These are phyloP conservation scores for Rugalucina vietnamica DNA, from an alignment of 2,888 invertebrate species.

Conservation along the genomic window DNA sequence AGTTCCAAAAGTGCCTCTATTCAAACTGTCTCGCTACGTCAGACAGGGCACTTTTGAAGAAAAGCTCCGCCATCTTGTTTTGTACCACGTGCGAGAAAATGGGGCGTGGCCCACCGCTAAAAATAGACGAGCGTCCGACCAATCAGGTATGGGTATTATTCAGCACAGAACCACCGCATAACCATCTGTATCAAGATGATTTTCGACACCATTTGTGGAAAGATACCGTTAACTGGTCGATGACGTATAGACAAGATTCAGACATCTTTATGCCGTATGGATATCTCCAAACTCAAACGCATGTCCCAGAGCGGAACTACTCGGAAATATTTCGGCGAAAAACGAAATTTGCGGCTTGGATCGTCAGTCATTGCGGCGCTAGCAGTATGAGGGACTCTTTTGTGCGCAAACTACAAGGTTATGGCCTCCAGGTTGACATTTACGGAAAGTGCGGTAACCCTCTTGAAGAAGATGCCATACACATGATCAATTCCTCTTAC, in stretches of 20 bases:
- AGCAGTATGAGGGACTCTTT: constrained; percentile 57
- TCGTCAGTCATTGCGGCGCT: constrained; percentile 68
- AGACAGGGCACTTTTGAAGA: not conserved
- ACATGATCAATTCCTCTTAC: not conserved
- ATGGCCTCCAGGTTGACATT: constrained; percentile 60
- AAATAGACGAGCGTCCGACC: not conserved
- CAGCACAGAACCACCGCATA: constrained; percentile 16
- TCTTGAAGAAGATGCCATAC: not conserved
- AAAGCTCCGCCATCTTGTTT: not conserved
- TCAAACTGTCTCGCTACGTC: not conserved
- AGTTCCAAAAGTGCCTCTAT: not conserved
- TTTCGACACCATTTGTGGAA: not conserved
- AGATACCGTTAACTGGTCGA: constrained; percentile 13
- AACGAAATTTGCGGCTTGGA: constrained; percentile 63
- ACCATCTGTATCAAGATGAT: not conserved
- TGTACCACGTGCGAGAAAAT: not conserved
- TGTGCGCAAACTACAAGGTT: constrained; percentile 54
- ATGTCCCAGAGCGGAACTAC: not conserved
- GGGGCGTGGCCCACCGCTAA: not conserved
- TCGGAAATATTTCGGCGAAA: constrained; percentile 23
- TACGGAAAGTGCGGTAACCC: constrained; percentile 63
- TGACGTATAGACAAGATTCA: constrained; percentile 19
- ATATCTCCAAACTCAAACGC: not conserved
- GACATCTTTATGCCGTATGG: constrained; percentile 11
- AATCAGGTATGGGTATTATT: constrained; percentile 26